Evolutionary conservation across 2,113 vertebrate species (phyloP), one percentile per base, ranked within the genome.

Genomic region (Vulpes vulpes): DNA sequence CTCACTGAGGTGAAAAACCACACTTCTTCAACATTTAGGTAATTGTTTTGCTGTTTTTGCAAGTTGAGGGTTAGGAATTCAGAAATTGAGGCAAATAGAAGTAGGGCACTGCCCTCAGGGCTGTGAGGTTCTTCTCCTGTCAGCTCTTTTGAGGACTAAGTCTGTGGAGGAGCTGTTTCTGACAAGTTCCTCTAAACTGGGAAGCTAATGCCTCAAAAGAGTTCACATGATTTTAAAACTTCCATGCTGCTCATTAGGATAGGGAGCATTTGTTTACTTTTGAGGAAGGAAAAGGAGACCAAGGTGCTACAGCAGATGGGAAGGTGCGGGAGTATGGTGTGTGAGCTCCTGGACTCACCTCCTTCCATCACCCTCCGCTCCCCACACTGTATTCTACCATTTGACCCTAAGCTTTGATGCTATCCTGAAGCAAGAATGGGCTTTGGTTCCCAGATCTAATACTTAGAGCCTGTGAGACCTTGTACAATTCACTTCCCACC

Each of bases 21-120:
- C 38, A 19, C 2, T 71, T 9, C 78, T 71, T 51, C 53, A 65
- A 30, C 53, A 67, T 25, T 12, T 55, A 32, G 53, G 49, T 51
- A 23, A 55, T 25, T 67, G 32, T 16, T n/a, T 95, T 51, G 4
- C 59, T 85, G 23, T 27, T 89, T 78, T 76, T n/a, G 4, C 2
- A 35, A 76, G 16, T 93, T 32, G 78, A 14, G n/a, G 59, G 2
- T 87, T 82, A 49, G 27, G 10, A 16, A 35, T 49, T 83, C 38
- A 76, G 16, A 74, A n/a, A 76, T 17, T n/a, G 10, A 89, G 79
- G 11, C n/a, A 53, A 11, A 22, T 43, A 62, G 11, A 65, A 76
- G 14, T 6, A 59, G 17, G n/a, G 0, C 10, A 15, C 12, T 35
- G 25, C 16, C 8, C 43, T 30, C 1, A 11, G 16, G 0, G 8